Evolutionary conservation across 2,797 vertebrate genomes (phyloP).

Genomic region (Taeniopygia guttata): DNA sequence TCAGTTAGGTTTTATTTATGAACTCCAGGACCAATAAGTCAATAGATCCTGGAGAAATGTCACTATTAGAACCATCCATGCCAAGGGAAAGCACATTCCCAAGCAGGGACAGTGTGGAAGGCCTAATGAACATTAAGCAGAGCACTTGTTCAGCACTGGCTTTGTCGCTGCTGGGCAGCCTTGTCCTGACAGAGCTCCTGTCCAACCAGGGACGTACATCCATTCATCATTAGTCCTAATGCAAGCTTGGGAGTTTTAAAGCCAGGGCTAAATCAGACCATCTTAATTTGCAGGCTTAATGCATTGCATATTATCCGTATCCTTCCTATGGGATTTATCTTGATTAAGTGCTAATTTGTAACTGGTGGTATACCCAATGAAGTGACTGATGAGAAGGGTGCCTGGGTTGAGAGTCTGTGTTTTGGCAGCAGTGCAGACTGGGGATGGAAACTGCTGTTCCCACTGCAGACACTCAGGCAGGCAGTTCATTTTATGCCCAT

Average conservation of each 20-base stretch:
- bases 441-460: background rate
- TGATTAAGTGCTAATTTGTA: conserved; percentile 69
- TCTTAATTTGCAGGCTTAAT: conserved; percentile 65
- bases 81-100: conserved; percentile 8
- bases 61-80: background rate
- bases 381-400: conserved; percentile 64
- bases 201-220: conserved; percentile 18
- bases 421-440: background rate
- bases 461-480: background rate
- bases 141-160: background rate
- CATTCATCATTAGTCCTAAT: conserved; percentile 64
- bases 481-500: background rate
- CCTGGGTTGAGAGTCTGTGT: conserved; percentile 20
- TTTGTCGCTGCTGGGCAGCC: conserved; percentile 50
- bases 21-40: background rate
- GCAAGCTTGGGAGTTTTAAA: conserved; percentile 56
- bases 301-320: conserved; percentile 65
- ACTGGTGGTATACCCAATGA: conserved; percentile 53
- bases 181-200: conserved; percentile 57
- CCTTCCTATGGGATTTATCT: conserved; percentile 69
- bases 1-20: background rate
- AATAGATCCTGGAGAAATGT: background rate
- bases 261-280: conserved; percentile 52
- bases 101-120: conserved; percentile 17
- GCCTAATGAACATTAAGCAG: conserved; percentile 42